Base-by-base conservation (phyloP, 2,888 invertebrate species). In the Ceramica pisi region DNA sequence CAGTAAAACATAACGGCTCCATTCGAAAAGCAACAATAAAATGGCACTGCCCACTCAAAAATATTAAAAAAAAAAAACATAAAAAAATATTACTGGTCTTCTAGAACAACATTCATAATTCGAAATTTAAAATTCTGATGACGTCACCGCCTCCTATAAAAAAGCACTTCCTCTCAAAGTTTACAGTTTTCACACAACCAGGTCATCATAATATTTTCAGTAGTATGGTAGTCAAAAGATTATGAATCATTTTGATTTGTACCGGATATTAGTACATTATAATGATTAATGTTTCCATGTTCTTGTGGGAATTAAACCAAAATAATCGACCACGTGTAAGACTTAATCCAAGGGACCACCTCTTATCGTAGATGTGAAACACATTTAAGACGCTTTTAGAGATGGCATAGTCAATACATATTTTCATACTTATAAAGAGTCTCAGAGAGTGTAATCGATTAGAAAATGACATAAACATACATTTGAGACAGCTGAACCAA, bases 141-240 rank as follows among this genome's bases (percentile, higher is more conserved):
- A 82, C 71, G 77, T 71, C 57, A 75, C 0, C 50, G 41, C 35
- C 53, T 59, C 35, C 16, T 21, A 66, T 53, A 80, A 82, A 76
- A 62, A 50, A 79, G 26, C 63, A 72, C 75, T 74, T 83, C 81
- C 83, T 78, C 51, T 50, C 62, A 7, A 46, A 80, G 61, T 61
- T 80, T 68, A 72, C 63, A 71, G 60, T 75, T 79, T 77, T 55
- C 55, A 63, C 31, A 72, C 31, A 84, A 75, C 69, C 76, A 50
- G 85, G 85, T 80, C 86, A 80, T 78, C 71, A 83, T 73, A 86
- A 85, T 84, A 86, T 85, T 85, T 86, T 84, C 75, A 66, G 64
- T 73, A 35, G 55, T 31, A 50, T 19, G 55, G 55, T 56, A 81
- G 48, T 59, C 60, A 48, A 83, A 83, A 80, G 68, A 75, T 31